phyloP scores from a whole-genome alignment of 2,888 invertebrate species.

The Boloria selene region DNA sequence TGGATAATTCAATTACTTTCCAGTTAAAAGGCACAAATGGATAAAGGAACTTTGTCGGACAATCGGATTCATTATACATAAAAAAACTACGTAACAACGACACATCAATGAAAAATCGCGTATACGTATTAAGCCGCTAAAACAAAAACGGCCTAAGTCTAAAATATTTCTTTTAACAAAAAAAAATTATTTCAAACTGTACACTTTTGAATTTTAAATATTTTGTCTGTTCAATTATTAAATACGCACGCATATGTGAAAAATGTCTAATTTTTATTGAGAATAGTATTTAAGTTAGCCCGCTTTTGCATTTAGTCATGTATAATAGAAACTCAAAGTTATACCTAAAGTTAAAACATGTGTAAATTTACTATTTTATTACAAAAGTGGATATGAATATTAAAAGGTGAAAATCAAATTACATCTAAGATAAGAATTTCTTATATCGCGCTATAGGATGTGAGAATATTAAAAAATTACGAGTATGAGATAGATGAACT shows the following conservation, averaged over 20 bases:
- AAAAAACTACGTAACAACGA: background rate
- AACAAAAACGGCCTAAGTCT: no score
- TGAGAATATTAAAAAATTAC: background rate
- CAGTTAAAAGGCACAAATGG: slow-evolving; percentile 56
- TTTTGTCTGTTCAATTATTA: no score
- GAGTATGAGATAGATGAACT: background rate
- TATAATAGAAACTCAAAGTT: no score
- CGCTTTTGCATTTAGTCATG: no score
- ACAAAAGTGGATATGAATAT: slow-evolving; percentile 14
- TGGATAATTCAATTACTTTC: slow-evolving; percentile 12
- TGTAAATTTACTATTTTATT: background rate
- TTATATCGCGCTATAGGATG: background rate
- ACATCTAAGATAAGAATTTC: background rate
- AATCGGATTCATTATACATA: slow-evolving; percentile 36
- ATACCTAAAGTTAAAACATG: no score
- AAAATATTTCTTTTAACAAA: no score
- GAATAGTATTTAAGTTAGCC: no score
- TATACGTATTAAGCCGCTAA: background rate
- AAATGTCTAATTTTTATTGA: no score
- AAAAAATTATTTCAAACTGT: no score
- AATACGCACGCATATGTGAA: no score
- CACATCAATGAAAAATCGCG: background rate
- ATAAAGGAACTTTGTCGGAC: slow-evolving; percentile 56
- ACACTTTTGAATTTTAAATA: no score
- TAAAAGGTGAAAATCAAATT: slow-evolving; percentile 7